phyloP scores from a whole-genome alignment of 2,888 invertebrate genomes.

The Fabriciana adippe region DNA sequence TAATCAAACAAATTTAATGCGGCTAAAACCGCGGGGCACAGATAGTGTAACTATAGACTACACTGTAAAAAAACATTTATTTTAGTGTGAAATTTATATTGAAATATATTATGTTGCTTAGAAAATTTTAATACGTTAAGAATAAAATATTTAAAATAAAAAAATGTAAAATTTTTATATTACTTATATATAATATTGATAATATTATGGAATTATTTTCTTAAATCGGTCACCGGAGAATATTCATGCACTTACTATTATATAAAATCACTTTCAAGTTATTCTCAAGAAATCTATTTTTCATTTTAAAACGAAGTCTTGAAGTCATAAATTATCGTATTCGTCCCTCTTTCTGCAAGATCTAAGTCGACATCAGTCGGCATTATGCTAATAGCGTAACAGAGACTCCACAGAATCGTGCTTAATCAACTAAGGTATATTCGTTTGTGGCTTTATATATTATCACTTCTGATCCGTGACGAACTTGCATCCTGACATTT shows the following conservation, averaged over 20 bases:
- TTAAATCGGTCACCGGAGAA: no score
- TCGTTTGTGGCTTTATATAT: neutral
- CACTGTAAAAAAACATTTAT: no score
- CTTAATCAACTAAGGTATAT: slow-evolving; percentile 33
- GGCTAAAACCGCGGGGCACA: no score
- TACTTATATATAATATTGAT: no score
- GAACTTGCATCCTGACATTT: neutral
- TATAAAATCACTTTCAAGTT: slow-evolving; percentile 1
- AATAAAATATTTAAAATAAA: no score
- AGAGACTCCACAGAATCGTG: slow-evolving; percentile 39
- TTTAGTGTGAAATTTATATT: no score
- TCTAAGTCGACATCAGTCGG: slow-evolving; percentile 59
- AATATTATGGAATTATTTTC: neutral
- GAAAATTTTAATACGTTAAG: no score
- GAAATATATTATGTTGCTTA: no score
- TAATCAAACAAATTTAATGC: no score
- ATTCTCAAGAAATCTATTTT: slow-evolving; percentile 11
- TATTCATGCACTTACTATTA: neutral
- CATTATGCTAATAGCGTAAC: slow-evolving; percentile 61
- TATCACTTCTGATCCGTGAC: neutral
- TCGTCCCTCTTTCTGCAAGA: slow-evolving; percentile 29
- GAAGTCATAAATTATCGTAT: slow-evolving; percentile 14
- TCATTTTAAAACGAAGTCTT: slow-evolving; percentile 52
- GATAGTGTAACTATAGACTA: no score
- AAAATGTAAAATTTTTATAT: no score